phyloP scores from a whole-genome alignment of 2,888 invertebrate species.

The Apodemia duryi region DNA sequence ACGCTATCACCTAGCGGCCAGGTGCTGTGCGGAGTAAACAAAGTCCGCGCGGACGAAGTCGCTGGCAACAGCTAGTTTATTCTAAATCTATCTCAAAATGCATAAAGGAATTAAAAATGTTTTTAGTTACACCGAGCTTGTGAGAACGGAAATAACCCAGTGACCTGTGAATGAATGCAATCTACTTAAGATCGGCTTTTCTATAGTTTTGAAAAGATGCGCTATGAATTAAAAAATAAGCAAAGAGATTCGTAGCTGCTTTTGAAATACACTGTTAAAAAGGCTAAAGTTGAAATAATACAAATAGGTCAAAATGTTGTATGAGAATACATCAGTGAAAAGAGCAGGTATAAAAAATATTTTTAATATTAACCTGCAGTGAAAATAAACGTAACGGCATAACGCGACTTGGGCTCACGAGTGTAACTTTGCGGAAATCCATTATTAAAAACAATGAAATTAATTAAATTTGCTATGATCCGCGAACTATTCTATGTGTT shows the following conservation, averaged over 20 bases:
- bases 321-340: background rate
- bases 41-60: too few relatives aligned
- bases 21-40: too few relatives aligned
- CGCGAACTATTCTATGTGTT: too few relatives aligned
- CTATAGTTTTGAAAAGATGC: slow-evolving; percentile 8
- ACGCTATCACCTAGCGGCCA: too few relatives aligned
- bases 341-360: background rate
- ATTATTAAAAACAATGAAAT: too few relatives aligned
- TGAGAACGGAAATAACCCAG: slow-evolving; percentile 6
- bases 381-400: background rate
- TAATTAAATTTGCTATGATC: too few relatives aligned
- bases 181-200: slow-evolving; percentile 8
- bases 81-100: background rate
- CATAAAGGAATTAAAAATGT: background rate
- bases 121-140: background rate
- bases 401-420: too few relatives aligned
- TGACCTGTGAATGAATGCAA: slow-evolving; percentile 14
- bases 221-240: slow-evolving; percentile 1
- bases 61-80: background rate
- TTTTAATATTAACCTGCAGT: background rate
- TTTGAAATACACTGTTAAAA: slow-evolving; percentile 6
- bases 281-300: background rate
- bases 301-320: slow-evolving; percentile 1
- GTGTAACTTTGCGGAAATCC: too few relatives aligned
- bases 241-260: background rate